These are phyloP conservation scores for Campoletis sonorensis DNA, from an alignment of 1,140 invertebrate genomes.

Conservation along the genomic window DNA sequence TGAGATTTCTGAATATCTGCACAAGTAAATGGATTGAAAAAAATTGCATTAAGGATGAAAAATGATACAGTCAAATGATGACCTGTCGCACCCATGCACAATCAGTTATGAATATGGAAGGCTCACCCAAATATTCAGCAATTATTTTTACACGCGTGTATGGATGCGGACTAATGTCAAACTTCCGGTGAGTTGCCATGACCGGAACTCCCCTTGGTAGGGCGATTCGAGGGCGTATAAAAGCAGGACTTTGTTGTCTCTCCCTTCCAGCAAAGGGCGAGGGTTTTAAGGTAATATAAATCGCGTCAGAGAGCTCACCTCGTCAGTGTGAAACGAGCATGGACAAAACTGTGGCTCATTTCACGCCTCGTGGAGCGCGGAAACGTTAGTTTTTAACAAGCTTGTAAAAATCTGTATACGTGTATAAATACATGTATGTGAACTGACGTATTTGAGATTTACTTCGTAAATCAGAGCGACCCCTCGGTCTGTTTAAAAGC, in stretches of 20 bases:
- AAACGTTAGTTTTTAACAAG: conserved; percentile 60
- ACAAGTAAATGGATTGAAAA: too few relatives aligned
- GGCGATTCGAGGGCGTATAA: conserved; percentile 18
- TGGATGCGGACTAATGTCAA: neutral
- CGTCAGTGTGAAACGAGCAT: conserved; percentile 14
- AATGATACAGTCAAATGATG: conserved; percentile 40
- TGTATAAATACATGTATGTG: too few relatives aligned
- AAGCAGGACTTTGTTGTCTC: conserved; percentile 44
- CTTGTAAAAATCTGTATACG: too few relatives aligned
- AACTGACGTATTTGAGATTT: conserved; percentile 62
- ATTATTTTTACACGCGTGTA: neutral
- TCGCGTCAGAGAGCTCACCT: conserved; percentile 30
- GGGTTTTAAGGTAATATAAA: neutral
- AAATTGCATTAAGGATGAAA: too few relatives aligned
- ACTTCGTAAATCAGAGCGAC: conserved; percentile 55
- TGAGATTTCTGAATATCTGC: too few relatives aligned
- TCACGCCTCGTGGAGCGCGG: conserved; percentile 66
- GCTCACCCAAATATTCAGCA: neutral
- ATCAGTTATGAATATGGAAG: conserved; percentile 20
- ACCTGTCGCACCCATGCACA: conserved; percentile 52
- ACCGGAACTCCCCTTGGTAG: conserved; percentile 32
- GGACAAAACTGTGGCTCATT: conserved; percentile 60
- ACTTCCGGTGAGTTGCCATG: conserved; percentile 18
- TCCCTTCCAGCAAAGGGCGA: conserved; percentile 45
- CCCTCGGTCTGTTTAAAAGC: conserved; percentile 7